Percentiles rank a stretch among this genome's conserved stretches.
phyloP scores from a whole-genome alignment of 1,140 invertebrate genomes.

The Propsilocerus akamusi region DNA sequence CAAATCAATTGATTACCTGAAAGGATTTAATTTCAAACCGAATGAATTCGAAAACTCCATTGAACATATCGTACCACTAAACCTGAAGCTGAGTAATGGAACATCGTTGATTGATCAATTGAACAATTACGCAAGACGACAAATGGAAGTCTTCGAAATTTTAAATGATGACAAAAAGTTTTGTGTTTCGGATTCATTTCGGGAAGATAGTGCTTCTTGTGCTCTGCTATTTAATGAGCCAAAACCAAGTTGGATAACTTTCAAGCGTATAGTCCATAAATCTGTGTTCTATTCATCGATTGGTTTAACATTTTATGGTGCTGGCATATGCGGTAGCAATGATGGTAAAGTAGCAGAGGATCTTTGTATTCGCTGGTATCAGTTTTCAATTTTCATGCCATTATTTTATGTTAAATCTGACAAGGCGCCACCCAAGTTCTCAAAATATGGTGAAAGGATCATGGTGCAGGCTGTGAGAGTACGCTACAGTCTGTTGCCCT shows the following conservation, averaged over 20 bases:
- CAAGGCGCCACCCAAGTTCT: not conserved
- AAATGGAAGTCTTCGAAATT: not conserved
- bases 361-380: not conserved
- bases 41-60: not conserved
- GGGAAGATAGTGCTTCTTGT: not conserved
- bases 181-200: not conserved
- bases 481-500: not conserved
- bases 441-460: not conserved
- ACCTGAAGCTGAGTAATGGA: not conserved
- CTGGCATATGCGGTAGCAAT: not conserved
- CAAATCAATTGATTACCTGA: not conserved
- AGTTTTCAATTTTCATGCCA: slow-evolving; percentile 1
- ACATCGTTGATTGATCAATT: not conserved
- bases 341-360: not conserved
- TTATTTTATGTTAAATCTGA: not conserved
- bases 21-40: not conserved
- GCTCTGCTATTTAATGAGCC: not conserved
- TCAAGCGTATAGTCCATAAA: not conserved
- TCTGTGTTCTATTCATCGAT: not conserved
- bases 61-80: not conserved
- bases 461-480: not conserved
- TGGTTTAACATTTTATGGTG: not conserved
- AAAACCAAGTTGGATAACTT: not conserved
- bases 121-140: not conserved
- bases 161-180: slow-evolving; percentile 1